Percentiles rank a stretch among this genome's conserved stretches.
Evolutionary conservation across 2,797 vertebrate genomes (phyloP).

Genomic region (Eulemur albifrons): DNA sequence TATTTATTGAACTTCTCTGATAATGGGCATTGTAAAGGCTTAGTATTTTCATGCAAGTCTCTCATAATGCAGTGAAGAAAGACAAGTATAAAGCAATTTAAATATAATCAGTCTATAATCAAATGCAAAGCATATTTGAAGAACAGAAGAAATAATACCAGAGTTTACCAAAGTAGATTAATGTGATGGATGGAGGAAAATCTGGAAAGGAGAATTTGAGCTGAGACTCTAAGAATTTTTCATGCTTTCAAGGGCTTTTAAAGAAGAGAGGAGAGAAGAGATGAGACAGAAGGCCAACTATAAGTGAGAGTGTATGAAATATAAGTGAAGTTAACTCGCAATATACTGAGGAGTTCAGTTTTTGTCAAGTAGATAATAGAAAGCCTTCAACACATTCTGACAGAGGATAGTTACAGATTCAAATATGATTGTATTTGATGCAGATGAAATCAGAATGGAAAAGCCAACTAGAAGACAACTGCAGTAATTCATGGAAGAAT

Average conservation of each 20-base stretch:
- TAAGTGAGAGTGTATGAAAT: too few species aligned
- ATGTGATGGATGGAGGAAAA: background rate
- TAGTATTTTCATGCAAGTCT: background rate
- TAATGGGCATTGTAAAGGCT: background rate
- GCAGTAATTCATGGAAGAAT: background rate
- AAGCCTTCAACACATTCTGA: background rate
- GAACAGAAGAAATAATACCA: background rate
- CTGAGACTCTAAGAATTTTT: background rate
- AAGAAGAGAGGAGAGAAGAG: background rate
- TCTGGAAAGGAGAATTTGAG: background rate
- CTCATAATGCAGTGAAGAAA: background rate
- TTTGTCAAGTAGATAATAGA: background rate
- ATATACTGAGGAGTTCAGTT: background rate
- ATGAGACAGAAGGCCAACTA: fast-evolving
- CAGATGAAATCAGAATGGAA: background rate
- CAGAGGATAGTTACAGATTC: background rate
- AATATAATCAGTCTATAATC: background rate
- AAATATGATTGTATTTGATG: background rate
- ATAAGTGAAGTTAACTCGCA: background rate
- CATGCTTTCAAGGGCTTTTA: background rate
- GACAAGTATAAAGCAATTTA: background rate
- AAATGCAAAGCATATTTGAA: background rate
- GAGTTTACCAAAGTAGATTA: background rate
- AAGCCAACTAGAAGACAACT: background rate
- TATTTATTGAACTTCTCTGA: background rate